A percentile compares a stretch with the other conserved stretches of the same genome.
Evolutionary conservation across 2,888 invertebrate genomes (phyloP).

Genomic region (Himalopsyche tibetana): DNA sequence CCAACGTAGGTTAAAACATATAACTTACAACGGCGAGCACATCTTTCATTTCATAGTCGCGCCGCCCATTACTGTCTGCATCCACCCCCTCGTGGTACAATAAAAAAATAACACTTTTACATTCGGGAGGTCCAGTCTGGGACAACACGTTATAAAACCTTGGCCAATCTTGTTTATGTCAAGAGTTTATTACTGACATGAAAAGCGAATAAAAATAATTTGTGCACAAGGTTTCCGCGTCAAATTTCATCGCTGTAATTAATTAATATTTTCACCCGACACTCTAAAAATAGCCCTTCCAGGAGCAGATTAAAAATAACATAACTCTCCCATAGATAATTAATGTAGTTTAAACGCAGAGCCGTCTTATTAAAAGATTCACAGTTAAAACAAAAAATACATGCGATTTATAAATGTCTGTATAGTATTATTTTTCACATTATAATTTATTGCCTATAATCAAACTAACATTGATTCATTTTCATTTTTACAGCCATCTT

Average conservation of each 20-base stretch:
- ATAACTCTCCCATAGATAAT: too few relatives aligned
- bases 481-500: too few relatives aligned
- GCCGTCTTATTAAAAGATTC: too few relatives aligned
- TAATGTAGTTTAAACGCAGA: too few relatives aligned
- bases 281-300: conserved; percentile 17
- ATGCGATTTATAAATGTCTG: too few relatives aligned
- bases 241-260: conserved; percentile 25
- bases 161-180: conserved; percentile 13
- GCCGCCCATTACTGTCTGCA: conserved; percentile 9
- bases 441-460: too few relatives aligned
- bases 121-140: conserved; percentile 7
- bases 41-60: background rate
- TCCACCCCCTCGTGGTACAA: conserved; percentile 19
- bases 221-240: conserved; percentile 36
- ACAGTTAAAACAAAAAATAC: too few relatives aligned
- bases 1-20: too few relatives aligned
- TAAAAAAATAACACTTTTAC: background rate
- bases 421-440: too few relatives aligned
- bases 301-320: conserved; percentile 3
- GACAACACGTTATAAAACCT: conserved; percentile 22
- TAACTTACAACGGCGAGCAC: background rate
- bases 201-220: conserved; percentile 45
- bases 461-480: too few relatives aligned
- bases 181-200: conserved; percentile 43
- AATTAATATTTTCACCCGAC: conserved; percentile 17